Evolutionary conservation across 2,113 vertebrate genomes (phyloP).

Genomic region (Corythaeola cristata): DNA sequence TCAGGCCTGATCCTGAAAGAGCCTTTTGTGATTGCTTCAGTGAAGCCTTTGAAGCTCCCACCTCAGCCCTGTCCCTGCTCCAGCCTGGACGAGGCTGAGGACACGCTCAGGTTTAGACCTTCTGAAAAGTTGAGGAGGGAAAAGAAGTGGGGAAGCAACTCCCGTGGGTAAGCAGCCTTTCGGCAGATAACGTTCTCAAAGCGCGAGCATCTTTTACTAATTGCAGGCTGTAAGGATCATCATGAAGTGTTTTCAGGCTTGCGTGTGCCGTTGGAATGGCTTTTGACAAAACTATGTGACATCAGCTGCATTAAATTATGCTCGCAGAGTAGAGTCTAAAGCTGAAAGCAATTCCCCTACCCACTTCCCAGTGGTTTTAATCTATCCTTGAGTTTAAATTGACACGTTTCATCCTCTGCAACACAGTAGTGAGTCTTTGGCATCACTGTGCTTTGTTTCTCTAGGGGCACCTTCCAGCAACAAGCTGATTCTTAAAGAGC

Average conservation of each 20-base stretch:
- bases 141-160: neutral
- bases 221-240: constrained; percentile 14
- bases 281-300: constrained; percentile 9
- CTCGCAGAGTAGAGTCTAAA: constrained; percentile 8
- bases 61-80: neutral
- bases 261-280: rapidly evolving
- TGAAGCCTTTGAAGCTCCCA: constrained; percentile 27
- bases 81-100: constrained; percentile 3
- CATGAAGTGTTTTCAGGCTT: constrained; percentile 41
- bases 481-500: constrained; percentile 16
- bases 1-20: constrained; percentile 37
- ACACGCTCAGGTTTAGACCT: neutral
- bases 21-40: constrained; percentile 43
- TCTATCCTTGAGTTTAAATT: constrained; percentile 21
- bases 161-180: neutral
- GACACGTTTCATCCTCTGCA: constrained; percentile 23
- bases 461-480: constrained; percentile 33
- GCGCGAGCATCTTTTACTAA: constrained; percentile 2
- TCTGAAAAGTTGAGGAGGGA: neutral
- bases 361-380: constrained; percentile 40
- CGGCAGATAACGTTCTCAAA: neutral
- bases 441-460: constrained; percentile 22
- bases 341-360: constrained; percentile 47
- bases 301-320: constrained; percentile 56
- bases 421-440: neutral